A percentile compares a stretch with the other conserved stretches of the same genome.
Conservation (phyloP, 2,797 vertebrate species). For the Danionella dracula region DNA sequence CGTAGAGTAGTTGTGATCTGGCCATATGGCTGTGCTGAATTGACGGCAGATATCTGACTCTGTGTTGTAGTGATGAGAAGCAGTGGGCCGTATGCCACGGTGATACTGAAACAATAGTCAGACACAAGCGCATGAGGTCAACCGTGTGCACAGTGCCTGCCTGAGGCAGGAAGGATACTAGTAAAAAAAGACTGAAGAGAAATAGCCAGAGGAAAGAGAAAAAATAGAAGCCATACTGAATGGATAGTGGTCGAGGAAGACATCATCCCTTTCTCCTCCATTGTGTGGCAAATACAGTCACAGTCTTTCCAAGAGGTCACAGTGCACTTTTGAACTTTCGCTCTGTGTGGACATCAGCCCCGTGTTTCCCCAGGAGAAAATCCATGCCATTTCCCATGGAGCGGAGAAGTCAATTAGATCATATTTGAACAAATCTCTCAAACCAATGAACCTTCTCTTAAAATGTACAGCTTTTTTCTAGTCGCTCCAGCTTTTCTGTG, state of each 20-base stretch:
- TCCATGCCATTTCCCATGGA: conserved; percentile 46
- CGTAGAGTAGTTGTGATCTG: conserved; percentile 7
- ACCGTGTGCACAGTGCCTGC: conserved; percentile 48
- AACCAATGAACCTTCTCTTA: conserved; percentile 44
- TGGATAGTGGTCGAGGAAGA: conserved; percentile 18
- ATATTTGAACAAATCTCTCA: conserved; percentile 44
- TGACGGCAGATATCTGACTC: conserved; percentile 28
- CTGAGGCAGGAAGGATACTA: conserved; percentile 48
- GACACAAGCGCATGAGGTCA: conserved; percentile 52
- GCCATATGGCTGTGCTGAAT: conserved; percentile 17
- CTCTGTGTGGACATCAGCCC: conserved; percentile 34
- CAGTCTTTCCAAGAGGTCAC: conserved; percentile 49
- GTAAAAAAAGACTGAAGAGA: conserved; percentile 6
- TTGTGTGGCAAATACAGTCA: conserved; percentile 29
- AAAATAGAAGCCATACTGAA: conserved; percentile 42
- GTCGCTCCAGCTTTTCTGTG: conserved; percentile 42
- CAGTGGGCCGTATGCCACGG: conserved; percentile 26
- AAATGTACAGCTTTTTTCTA: conserved; percentile 37
- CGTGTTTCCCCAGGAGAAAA: conserved; percentile 39
- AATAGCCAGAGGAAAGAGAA: conserved; percentile 40
- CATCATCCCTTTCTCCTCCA: conserved; percentile 22
- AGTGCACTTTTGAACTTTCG: conserved; percentile 64
- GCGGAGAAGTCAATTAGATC: conserved; percentile 45
- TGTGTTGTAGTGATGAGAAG: conserved; percentile 27
- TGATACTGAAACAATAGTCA: conserved; percentile 42